These are phyloP conservation scores for Petrocephalus sullivani DNA, from an alignment of 2,797 vertebrate genomes.

Conservation along the genomic window DNA sequence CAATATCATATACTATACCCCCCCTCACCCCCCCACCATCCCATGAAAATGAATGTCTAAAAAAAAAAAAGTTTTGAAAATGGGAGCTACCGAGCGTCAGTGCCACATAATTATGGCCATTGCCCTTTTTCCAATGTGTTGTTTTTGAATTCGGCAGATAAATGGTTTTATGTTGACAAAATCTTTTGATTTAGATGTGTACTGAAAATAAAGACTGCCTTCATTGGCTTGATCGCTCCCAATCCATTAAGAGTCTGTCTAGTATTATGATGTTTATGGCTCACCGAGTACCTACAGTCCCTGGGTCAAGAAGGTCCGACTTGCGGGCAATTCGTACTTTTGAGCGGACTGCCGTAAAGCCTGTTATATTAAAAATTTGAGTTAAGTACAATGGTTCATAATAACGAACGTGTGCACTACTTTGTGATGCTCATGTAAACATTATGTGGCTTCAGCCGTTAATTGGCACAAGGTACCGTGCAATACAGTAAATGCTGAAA, in stretches of 20 bases:
- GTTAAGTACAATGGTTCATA: neutral
- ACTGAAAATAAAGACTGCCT: slow-evolving; percentile 2
- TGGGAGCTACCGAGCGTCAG: neutral
- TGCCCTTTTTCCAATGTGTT: neutral
- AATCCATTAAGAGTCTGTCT: neutral
- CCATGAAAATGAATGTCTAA: neutral
- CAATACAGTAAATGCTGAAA: neutral
- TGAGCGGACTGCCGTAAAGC: neutral
- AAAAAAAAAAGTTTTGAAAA: neutral
- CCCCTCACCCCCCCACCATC: too few species aligned
- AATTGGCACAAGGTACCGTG: neutral
- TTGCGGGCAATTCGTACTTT: neutral
- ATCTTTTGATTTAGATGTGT: neutral
- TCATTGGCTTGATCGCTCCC: neutral
- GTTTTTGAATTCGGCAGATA: neutral
- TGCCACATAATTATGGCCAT: neutral
- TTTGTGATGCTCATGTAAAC: neutral
- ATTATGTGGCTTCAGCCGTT: neutral
- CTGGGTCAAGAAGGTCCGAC: neutral
- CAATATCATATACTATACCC: neutral
- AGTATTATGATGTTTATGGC: neutral
- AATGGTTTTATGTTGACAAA: neutral
- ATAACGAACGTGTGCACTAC: neutral
- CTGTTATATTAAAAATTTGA: neutral
- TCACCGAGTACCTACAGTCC: neutral